Percentiles rank a stretch among this genome's conserved stretches.
Conservation (phyloP, 1,140 invertebrate genomes). For the Coelopa frigida region DNA sequence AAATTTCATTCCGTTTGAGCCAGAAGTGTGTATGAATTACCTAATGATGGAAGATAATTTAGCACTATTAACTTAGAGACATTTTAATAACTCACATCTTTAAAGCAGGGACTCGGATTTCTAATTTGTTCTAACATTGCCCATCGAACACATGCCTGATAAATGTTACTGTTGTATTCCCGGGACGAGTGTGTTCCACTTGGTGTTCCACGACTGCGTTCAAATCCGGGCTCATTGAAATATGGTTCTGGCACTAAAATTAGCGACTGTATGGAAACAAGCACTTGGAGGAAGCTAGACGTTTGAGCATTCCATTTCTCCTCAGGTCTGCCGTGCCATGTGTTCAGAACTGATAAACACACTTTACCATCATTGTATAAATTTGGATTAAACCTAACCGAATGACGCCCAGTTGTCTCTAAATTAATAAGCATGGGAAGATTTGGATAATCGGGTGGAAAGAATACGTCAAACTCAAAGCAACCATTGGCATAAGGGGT, state of each 20-base stretch:
- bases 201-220: constrained; percentile 81
- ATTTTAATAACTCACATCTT: constrained; percentile 57
- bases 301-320: constrained; percentile 98
- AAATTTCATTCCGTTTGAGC: constrained; percentile 86
- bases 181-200: constrained; percentile 79
- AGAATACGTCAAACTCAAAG: constrained; percentile 87
- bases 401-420: constrained; percentile 88
- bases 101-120: constrained; percentile 88
- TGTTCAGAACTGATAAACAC: constrained; percentile 91
- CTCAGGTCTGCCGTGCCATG: constrained; percentile 96
- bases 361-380: constrained; percentile 96
- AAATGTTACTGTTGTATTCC: constrained; percentile 94
- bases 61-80: too few species aligned
- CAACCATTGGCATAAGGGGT: constrained; percentile 86
- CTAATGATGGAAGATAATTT: constrained; percentile 43
- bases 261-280: constrained; percentile 93
- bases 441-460: constrained; percentile 79
- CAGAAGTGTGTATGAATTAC: constrained; percentile 92
- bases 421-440: constrained; percentile 81
- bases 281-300: constrained; percentile 90
- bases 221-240: constrained; percentile 97
- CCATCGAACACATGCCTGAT: constrained; percentile 91
- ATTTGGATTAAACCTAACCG: constrained; percentile 95
- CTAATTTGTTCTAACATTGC: constrained; percentile 91
- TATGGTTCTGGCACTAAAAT: constrained; percentile 95